Evolutionary conservation across 2,113 vertebrate genomes (phyloP).

Genomic region (Tricholaema leucomelas): DNA sequence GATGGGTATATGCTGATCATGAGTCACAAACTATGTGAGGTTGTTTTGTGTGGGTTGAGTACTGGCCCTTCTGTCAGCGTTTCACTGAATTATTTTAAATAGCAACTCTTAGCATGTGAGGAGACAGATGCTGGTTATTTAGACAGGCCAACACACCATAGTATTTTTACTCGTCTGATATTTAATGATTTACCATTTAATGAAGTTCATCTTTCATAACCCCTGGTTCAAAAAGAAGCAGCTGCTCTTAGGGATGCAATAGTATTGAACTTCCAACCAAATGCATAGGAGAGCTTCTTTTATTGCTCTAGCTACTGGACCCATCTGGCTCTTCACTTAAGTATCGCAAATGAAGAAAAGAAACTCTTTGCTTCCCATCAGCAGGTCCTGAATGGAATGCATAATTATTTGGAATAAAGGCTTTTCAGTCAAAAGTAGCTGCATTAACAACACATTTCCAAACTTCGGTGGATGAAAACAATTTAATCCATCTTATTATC

Average conservation of each 20-base stretch:
- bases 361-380: constrained; percentile 61
- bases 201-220: constrained; percentile 71
- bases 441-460: neutral
- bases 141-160: constrained; percentile 30
- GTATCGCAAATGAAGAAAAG: constrained; percentile 39
- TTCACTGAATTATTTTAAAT: constrained; percentile 38
- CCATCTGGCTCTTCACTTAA: constrained; percentile 64
- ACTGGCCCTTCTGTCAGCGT: constrained; percentile 13
- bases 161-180: constrained; percentile 67
- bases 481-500: constrained; percentile 26
- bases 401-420: constrained; percentile 62
- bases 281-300: constrained; percentile 49
- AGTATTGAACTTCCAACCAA: constrained; percentile 69
- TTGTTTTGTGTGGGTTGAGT: neutral
- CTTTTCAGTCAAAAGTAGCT: constrained; percentile 54
- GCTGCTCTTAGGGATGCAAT: constrained; percentile 59
- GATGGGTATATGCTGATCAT: neutral
- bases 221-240: constrained; percentile 72
- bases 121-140: constrained; percentile 55
- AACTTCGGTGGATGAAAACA: constrained; percentile 39
- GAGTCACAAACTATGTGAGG: neutral
- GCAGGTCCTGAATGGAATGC: constrained; percentile 43
- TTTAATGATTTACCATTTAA: constrained; percentile 76
- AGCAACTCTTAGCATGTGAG: constrained; percentile 29
- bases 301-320: constrained; percentile 40